Base-by-base conservation (phyloP, 2,797 vertebrate species). In the Denticeps clupeoides region DNA sequence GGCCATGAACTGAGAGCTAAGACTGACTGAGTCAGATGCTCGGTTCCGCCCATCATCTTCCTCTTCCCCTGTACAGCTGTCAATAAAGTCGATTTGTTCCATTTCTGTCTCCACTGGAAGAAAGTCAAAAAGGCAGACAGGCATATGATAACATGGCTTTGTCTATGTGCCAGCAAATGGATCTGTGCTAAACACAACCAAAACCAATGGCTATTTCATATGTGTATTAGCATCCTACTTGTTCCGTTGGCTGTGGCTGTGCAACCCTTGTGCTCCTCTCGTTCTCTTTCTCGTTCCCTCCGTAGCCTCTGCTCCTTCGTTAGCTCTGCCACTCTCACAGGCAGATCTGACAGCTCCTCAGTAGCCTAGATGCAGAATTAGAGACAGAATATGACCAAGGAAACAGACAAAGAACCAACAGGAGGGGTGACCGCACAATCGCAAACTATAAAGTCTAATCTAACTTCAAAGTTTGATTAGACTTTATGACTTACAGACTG, bases 41-140 rank as follows among this genome's bases (percentile, higher is more conserved):
- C 68, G 82, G 65, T 72, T 69, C 31, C 79, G 76, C 53, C 82
- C 84, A 1, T 84, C 75, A 4, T 93, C 91, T 4, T 95, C 93
- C 31, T 97, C 93, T 50, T 97, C 92, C 3, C 75, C 78, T 6
- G 66, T 60, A 64, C 85, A 91, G 79, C 88, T 91, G 77, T 98
- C 93, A 19, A 98, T 98, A 65, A 89, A 98, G 79, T 97, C 93
- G 0, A 96, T 93, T 76, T 97, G 92, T 64, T 96, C 91, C 25
- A 85, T 58, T 59, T 96, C 91, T 0, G 81, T 71, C 27, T 89
- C 90, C 64, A 74, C 87, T 94, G 67, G 10, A 57, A 3, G 54
- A 21, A 51, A 1, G 29, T 42, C 12, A 57, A n/a, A 47, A 24
- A 41, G 8, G 25, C 29, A 18, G 25, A 12, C 2, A 10, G n/a